Conservation (phyloP, 1,140 invertebrate species). For the Bombus confusus region DNA sequence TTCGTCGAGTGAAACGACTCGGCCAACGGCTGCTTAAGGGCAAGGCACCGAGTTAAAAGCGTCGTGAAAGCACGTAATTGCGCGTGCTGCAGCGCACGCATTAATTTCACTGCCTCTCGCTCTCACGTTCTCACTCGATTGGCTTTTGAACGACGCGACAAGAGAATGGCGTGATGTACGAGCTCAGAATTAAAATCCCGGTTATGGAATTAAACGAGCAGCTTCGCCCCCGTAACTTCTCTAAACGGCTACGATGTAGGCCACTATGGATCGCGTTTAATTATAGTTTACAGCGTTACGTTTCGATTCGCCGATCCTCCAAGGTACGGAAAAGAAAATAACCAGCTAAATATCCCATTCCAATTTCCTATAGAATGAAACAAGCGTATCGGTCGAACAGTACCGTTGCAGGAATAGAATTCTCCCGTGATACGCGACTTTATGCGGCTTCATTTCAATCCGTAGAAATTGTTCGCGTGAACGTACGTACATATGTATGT, state of each 20-base stretch:
- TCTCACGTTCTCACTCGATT: constrained; percentile 47
- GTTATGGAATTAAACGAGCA: constrained; percentile 54
- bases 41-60: constrained; percentile 50
- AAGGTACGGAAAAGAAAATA: neutral
- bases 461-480: neutral
- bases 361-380: no score
- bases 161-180: constrained; percentile 50
- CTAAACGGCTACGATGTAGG: neutral
- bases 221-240: neutral
- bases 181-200: constrained; percentile 45
- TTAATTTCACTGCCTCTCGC: constrained; percentile 50
- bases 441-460: constrained; percentile 1
- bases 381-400: no score
- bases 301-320: neutral
- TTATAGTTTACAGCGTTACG: constrained; percentile 42
- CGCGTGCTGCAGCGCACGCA: constrained; percentile 33
- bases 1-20: neutral
- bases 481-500: no score
- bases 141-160: constrained; percentile 59
- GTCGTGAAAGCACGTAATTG: constrained; percentile 54
- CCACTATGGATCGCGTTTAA: constrained; percentile 36
- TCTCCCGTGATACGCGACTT: neutral
- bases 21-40: constrained; percentile 41
- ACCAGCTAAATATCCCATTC: no score
- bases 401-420: no score